Evolutionary conservation across 2,797 vertebrate genomes (phyloP), one percentile per base, ranked within the genome.

Genomic region (Catostomus latipinnis): DNA sequence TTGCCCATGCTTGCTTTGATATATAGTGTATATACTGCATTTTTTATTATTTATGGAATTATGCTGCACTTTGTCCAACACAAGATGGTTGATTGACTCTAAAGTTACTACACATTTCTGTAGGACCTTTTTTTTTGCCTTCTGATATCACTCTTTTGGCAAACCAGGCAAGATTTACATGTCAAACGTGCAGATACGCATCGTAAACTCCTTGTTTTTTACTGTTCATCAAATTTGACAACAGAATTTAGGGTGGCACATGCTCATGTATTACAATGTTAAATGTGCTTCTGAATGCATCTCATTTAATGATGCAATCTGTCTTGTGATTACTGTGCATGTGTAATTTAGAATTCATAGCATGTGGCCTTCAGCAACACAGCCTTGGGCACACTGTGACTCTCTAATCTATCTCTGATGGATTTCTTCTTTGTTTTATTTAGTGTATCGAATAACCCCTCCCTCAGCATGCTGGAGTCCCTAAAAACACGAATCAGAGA

Each of bases 401-500:
- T 67, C 50, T 65, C 13, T 58, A 34, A 80, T 80, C 61, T 57
- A 73, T 73, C 70, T 58, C 52, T 72, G 61, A 67, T 80, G 61
- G 76, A 71, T 73, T 49, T 71, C 13, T 62, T 70, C 56, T 81
- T 62, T 80, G 80, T 80, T 60, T 56, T 8, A 56, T 68, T 81
- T 83, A 99, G 97, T 88, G 94, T 97, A 91, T 95, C 96, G 2
- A 95, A 97, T 90, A 96, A 97, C 80, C 96, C 96, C 4, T 92
- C 95, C 69, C 95, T 96, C 90, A 97, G 96, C 88, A 97, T 96
- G 8, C 95, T 99, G 90, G 96, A 98, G 88, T 95, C 96, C 81
- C 93, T 99, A 92, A 99, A 99, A 93, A 94, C 95, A 90, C 96
- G 97, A 81, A 98, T 99, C 93, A 95, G 97, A 86, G 98, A 99